Base-by-base conservation (phyloP, 92 coral and sea anemone genomes). In the Scolanthus callimorphus region DNA sequence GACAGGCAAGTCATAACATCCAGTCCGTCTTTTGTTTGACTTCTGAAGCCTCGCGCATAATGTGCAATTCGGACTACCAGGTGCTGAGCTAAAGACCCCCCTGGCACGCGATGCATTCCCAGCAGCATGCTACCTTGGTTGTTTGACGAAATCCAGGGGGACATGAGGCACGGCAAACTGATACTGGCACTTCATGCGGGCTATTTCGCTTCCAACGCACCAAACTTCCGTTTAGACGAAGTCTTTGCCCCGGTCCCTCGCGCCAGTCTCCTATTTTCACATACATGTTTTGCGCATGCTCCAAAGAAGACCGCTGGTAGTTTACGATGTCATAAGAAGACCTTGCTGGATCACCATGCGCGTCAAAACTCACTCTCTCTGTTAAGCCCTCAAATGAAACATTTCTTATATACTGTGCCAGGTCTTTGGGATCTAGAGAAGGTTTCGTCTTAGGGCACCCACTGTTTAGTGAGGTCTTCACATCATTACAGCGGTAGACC, bases 311-410 rank as follows among this genome's bases (percentile, higher is more conserved):
- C 1, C 47, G 49, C 29, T 74, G 82, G 25, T 67, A 38, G 55
- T 81, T 81, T 2, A 81, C 62, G 29, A 81, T 31, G 47, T 55
- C 75, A 34, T 81, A 81, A 13, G 81, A 41, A 10, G 78, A 81
- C 15, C 54, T 67, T 51, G 65, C 41, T 0, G 86, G 60, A 55
- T 80, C 67, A 1, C 86, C 86, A n/a, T 49, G 45, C 17, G 43
- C 55, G 37, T 81, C 59, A 43, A 81, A 81, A 38, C 57, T 56
- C 23, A 81, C 51, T 34, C n/a, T 11, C 2, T 80, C 82, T 2
- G 82, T 74, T 21, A 81, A 3, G 4, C 88, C 82, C 2, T 30
- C n/a, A 27, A 81, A 81, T 10, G 27, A 21, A 26, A 80, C 57
- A 13, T 72, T 59, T 31, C 55, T 37, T 25, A 79, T 56, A 39